Base-by-base conservation (phyloP, 1,140 invertebrate species). In the Drosophila nannoptera region DNA sequence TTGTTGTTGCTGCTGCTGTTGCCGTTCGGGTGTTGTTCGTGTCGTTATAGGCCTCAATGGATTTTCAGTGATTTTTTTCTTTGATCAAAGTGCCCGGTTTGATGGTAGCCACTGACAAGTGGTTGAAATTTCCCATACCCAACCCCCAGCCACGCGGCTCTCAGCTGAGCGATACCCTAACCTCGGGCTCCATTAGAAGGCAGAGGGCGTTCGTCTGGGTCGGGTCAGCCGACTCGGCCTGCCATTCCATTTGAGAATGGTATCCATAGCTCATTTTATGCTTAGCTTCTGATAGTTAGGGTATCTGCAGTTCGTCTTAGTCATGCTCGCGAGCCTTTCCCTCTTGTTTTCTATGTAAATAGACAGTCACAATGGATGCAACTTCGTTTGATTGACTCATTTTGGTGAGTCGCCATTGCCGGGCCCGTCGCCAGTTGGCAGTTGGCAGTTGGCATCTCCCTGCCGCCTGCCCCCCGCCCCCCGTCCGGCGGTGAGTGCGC, bases 31-130 rank as follows among this genome's bases (percentile, higher is more conserved):
- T 75, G 69, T 16, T 65, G 49, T 77, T 63, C 54, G 63, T 80
- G 73, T 83, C 73, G 80, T 80, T 84, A 80, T 83, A 76, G 80
- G 80, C 80, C 76, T 83, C 80, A 83, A 83, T 83, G 80, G 81
- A 84, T 75, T 83, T 83, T 78, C 78, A 69, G 75, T 78, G 78
- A 75, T 67, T 83, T 68, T 77, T 78, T 76, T 77, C 80, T 80
- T 70, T 83, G 76, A 83, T 83, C 76, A 83, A 76, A 84, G 80
- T 83, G 80, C 65, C 69, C 72, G 74, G 64, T 63, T 63, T 86
- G 62, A 42, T 70, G 76, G 80, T 68, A 78, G 73, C 69, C 68
- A 75, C 65, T 49, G 75, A 76, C 73, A 83, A 78, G 78, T 82
- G 78, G 67, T 72, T 78, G 75, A 82, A 78, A 82, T 69, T 82